Evolutionary conservation across 2,888 invertebrate species (phyloP).

Genomic region (Dendrolimus houi): DNA sequence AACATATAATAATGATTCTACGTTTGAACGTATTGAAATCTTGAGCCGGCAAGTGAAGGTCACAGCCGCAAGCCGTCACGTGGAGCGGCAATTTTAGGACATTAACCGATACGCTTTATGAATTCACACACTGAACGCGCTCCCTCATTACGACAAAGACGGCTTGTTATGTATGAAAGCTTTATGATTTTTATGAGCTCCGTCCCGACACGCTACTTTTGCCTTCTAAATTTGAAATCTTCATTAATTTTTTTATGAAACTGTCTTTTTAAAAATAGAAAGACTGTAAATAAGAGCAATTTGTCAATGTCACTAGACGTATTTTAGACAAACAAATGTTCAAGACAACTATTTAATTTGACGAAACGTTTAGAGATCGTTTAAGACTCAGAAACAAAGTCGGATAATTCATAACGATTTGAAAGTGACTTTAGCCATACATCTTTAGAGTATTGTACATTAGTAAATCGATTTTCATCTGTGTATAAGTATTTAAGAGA

Average conservation of each 20-base stretch:
- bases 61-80: slow-evolving; percentile 31
- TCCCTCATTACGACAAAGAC: slow-evolving; percentile 15
- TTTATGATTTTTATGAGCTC: background rate
- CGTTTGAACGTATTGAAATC: slow-evolving; percentile 17
- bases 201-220: background rate
- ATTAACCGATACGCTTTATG: slow-evolving; percentile 51
- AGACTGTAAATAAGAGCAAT: background rate
- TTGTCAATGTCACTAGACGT: background rate
- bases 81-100: slow-evolving; percentile 42
- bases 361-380: background rate
- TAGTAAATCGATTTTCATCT: no score
- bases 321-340: background rate
- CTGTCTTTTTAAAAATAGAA: background rate
- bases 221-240: background rate
- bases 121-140: slow-evolving; percentile 24
- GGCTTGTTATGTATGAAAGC: slow-evolving; percentile 13
- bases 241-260: background rate
- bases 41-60: slow-evolving; percentile 37
- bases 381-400: background rate
- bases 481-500: no score
- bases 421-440: no score
- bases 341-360: background rate
- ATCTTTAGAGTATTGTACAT: no score
- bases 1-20: slow-evolving; percentile 13
- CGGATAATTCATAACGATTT: no score